phyloP scores from a whole-genome alignment of 2,797 vertebrate species.

The Dipus sagitta region DNA sequence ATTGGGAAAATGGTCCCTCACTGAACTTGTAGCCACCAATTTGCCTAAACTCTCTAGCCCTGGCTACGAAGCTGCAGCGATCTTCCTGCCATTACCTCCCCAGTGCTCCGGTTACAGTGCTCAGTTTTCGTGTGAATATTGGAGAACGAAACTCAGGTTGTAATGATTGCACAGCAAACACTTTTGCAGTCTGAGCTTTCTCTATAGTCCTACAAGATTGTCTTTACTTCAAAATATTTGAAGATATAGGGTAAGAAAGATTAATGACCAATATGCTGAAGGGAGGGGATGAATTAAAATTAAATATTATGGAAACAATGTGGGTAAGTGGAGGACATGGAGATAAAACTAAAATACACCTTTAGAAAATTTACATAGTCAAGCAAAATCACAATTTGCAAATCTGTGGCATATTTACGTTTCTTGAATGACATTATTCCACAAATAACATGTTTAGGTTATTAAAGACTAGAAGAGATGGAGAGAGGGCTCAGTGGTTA shows the following conservation, averaged over 20 bases:
- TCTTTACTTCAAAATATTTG: constrained; percentile 25
- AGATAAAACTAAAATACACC: neutral
- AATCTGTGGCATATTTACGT: neutral
- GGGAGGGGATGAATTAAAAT: neutral
- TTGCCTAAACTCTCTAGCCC: no score
- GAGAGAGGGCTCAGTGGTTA: no score
- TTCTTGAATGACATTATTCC: neutral
- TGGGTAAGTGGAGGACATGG: neutral
- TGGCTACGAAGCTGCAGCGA: neutral
- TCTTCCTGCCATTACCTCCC: no score
- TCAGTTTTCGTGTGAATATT: no score
- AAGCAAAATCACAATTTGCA: neutral
- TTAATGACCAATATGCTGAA: neutral
- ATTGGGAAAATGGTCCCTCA: no score
- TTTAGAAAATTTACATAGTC: neutral
- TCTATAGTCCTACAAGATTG: no score
- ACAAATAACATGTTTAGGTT: neutral
- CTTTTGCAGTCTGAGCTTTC: no score
- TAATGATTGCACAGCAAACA: no score
- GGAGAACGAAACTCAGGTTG: no score
- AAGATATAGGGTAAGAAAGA: neutral
- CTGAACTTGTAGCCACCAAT: no score
- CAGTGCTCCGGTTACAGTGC: no score
- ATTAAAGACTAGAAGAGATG: constrained; percentile 6
- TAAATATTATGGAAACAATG: constrained; percentile 1